phyloP scores from a whole-genome alignment of 2,888 invertebrate species.

The Phyto melanocephala region DNA sequence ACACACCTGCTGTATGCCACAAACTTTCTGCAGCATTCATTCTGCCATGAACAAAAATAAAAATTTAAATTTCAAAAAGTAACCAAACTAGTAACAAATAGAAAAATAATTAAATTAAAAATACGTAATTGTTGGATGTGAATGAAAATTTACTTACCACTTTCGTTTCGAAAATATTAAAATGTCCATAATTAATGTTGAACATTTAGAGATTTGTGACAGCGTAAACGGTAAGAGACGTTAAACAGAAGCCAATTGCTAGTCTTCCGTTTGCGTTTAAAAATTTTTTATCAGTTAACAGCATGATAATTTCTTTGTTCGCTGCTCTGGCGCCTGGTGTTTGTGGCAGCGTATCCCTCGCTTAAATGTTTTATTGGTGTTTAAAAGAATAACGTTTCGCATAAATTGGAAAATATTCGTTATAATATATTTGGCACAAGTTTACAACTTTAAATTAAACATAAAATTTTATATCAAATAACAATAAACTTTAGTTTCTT shows the following conservation, averaged over 20 bases:
- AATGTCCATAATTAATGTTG: conserved; percentile 13
- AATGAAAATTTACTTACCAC: conserved; percentile 55
- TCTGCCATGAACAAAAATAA: background rate
- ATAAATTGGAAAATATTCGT: background rate
- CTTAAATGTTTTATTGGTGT: background rate
- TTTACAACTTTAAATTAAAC: background rate
- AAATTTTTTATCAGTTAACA: background rate
- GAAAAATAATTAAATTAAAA: conserved; percentile 16
- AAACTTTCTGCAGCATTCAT: background rate
- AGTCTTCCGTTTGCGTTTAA: conserved; percentile 48
- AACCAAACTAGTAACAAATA: background rate
- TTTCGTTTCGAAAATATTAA: conserved; percentile 38
- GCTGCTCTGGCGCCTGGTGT: too few relatives aligned
- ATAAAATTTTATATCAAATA: background rate
- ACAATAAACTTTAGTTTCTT: background rate
- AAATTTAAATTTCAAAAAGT: background rate
- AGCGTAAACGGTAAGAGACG: too few relatives aligned
- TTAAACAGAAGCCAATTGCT: too few relatives aligned
- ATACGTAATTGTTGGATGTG: background rate
- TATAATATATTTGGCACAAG: conserved; percentile 14
- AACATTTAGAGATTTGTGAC: background rate
- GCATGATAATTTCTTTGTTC: too few relatives aligned
- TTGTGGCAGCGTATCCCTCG: too few relatives aligned
- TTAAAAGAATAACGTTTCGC: background rate
- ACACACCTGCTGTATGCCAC: background rate